These are phyloP conservation scores for Silurus glanis DNA, from an alignment of 2,113 vertebrate genomes.

Conservation along the genomic window DNA sequence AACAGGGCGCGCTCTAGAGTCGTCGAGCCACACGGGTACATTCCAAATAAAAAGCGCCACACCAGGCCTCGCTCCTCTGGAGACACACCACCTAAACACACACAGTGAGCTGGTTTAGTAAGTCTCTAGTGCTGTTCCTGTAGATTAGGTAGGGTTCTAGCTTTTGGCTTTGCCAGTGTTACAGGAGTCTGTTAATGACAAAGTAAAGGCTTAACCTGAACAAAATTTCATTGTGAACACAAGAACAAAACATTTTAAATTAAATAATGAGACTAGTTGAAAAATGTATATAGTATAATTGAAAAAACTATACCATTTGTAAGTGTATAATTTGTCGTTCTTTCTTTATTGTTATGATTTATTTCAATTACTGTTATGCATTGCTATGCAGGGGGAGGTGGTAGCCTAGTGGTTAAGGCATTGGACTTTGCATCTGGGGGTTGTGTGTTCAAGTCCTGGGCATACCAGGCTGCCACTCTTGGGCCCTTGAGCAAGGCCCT, in stretches of 20 bases:
- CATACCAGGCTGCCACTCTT: too few species aligned
- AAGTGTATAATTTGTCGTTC: background rate
- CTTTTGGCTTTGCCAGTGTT: background rate
- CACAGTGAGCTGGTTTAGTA: background rate
- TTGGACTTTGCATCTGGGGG: too few species aligned
- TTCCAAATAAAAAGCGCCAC: constrained; percentile 78
- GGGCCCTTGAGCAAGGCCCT: too few species aligned
- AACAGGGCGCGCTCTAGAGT: constrained; percentile 72
- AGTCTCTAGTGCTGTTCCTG: background rate
- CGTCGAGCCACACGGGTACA: constrained; percentile 77
- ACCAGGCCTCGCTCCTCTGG: constrained; percentile 68
- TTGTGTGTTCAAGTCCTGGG: too few species aligned
- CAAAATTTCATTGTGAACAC: background rate
- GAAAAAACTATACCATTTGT: background rate
- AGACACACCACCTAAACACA: constrained; percentile 64
- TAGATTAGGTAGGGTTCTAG: background rate
- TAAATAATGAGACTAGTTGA: background rate
- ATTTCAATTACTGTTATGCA: background rate
- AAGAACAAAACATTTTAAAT: background rate
- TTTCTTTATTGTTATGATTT: too few species aligned
- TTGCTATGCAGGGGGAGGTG: background rate
- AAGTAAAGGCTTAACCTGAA: background rate
- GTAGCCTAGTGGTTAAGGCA: too few species aligned
- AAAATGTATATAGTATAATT: background rate
- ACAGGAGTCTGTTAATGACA: background rate